Base-by-base conservation (phyloP, 2,888 invertebrate genomes). In the Rambutsinella grinnellia region DNA sequence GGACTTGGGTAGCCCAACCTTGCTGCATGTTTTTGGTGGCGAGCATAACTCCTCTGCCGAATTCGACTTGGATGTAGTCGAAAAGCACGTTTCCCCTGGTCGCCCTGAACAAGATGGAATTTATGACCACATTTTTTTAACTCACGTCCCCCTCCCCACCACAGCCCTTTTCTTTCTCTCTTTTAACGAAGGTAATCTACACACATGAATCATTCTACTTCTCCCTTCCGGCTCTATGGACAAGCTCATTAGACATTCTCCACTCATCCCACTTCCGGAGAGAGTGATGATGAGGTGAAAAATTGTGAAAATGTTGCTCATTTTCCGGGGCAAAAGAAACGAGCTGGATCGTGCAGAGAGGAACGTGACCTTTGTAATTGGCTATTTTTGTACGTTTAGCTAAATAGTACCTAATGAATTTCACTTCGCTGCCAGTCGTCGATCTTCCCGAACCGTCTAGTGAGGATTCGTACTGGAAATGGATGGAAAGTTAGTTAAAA, bases 11-110 rank as follows among this genome's bases (percentile, higher is more conserved):
- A 61, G 70, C 69, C 44, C 79, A 76, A 8, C 74, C 72, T 46
- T 67, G 60, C 15, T 65, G 60, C 2, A 72, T 60, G 44, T 76
- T 72, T 23, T 66, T 67, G 0, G 80, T 72, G 1, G 69, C 63
- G 0, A 83, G 57, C 47, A 83, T 51, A 8, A 82, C 67, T 13
- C 82, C 81, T 8, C 80, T 76, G 2, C 83, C 83, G 61, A 79
- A 76, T 36, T 83, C 82, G n/a, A 83, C 63, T 76, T 82, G 81
- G 23, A 83, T 66, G 57, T 81, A 83, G 63, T 81, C 80, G 69
- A 79, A 79, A 17, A 83, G 66, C 17, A 79, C 58, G 28, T 80
- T 81, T 46, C 79, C 83, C 46, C 78, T 79, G 27, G 80, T 78
- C n/a, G 82, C 76, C 44, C 83, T 83, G 49, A 10, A 63, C 6